Conservation (phyloP, 2,797 vertebrate genomes). For the Ctenochaetus hawaiiensis region DNA sequence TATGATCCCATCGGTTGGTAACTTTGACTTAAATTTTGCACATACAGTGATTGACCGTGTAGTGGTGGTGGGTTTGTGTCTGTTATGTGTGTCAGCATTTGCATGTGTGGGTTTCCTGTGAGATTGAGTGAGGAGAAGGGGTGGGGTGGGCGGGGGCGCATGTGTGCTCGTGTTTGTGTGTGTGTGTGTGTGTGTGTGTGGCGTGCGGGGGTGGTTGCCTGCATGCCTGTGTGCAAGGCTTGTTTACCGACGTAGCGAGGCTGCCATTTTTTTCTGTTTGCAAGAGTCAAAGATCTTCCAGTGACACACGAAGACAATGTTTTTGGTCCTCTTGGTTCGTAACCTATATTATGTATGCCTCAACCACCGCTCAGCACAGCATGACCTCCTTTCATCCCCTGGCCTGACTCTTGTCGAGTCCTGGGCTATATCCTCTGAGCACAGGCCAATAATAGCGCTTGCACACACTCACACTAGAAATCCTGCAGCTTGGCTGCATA, state of each 20-base stretch:
- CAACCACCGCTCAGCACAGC: constrained; percentile 39
- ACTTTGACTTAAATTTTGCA: constrained; percentile 43
- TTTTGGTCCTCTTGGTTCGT: constrained; percentile 53
- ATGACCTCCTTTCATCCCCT: constrained; percentile 58
- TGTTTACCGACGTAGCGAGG: constrained; percentile 72
- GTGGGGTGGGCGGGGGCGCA: constrained; percentile 29
- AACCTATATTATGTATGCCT: constrained; percentile 56
- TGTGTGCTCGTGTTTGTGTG: constrained; percentile 37
- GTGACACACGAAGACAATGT: constrained; percentile 59
- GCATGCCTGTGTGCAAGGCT: constrained; percentile 64
- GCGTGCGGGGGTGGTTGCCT: constrained; percentile 72
- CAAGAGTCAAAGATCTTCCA: constrained; percentile 51
- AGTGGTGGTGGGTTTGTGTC: constrained; percentile 48
- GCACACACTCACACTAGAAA: constrained; percentile 41
- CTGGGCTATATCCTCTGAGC: constrained; percentile 52
- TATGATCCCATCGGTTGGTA: constrained; percentile 13
- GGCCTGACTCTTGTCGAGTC: constrained; percentile 55
- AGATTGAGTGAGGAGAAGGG: constrained; percentile 52
- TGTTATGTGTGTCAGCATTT: constrained; percentile 61
- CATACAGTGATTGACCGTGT: constrained; percentile 43
- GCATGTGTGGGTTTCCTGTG: constrained; percentile 80
- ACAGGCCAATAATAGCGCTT: constrained; percentile 60
- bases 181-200: constrained; percentile 16
- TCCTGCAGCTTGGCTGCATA: constrained; percentile 16
- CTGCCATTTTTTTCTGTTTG: constrained; percentile 59